Evolutionary conservation across 2,113 vertebrate species (phyloP), one percentile per base, ranked within the genome.

Genomic region (Gymnorhina tibicen): DNA sequence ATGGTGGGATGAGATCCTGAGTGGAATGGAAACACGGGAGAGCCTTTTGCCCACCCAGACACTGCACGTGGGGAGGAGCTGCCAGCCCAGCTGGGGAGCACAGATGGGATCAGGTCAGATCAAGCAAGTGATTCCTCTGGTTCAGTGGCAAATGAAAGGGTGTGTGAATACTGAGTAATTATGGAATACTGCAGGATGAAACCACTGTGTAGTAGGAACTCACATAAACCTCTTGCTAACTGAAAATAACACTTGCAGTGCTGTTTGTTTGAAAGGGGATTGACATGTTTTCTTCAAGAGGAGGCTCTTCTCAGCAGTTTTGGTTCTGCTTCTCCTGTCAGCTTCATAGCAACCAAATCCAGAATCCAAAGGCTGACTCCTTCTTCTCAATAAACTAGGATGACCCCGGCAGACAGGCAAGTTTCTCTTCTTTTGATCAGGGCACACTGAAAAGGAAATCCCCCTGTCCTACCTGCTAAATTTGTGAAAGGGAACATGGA

Each of bases 291-390:
- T 70, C 35, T 28, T 64, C 27, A 81, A 72, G 59, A 77, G 46
- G 28, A 84, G 81, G 32, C 23, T 92, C 56, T 91, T 77, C 63
- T 78, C 80, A 96, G 84, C 67, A 89, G 56, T 96, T 97, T 96
- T 56, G 88, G 77, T 96, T 97, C 92, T 95, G 64, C 55, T 93
- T 93, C 56, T 81, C 41, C 32, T 55, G 13, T 35, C 47, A 76
- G 74, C 75, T 69, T 94, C 44, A 55, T 14, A 76, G 59, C 80
- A 91, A 81, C 32, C 30, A 82, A 91, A 87, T 66, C 68, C 46
- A 81, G 80, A 85, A 92, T 41, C 52, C 80, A 92, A 78, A 77
- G 70, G 52, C 11, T 80, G 70, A 80, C 9, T 55, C 33, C 41
- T 68, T 62, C 55, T 73, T 80, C 35, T 77, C 37, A 84, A 52